A percentile compares a stretch with the other conserved stretches of the same genome.
These are phyloP conservation scores for Bos javanicus DNA, from an alignment of 2,113 vertebrate genomes.

Conservation along the genomic window DNA sequence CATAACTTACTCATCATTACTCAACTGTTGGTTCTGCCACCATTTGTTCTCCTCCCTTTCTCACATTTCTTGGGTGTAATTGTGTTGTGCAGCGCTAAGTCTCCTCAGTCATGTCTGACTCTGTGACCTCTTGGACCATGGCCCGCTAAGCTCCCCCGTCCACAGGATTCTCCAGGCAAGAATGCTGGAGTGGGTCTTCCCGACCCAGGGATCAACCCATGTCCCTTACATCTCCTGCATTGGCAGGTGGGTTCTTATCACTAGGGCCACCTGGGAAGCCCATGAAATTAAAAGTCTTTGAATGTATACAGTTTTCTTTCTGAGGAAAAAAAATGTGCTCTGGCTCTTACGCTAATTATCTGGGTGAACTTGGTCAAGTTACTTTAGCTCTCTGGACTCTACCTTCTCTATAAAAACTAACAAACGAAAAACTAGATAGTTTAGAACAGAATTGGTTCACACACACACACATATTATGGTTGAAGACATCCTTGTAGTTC, in stretches of 20 bases:
- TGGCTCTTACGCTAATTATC: not conserved
- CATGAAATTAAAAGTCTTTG: not conserved
- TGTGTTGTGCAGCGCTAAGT: not conserved
- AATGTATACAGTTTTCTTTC: constrained; percentile 20
- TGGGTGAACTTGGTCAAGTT: not conserved
- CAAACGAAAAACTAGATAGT: not conserved
- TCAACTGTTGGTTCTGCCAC: not conserved
- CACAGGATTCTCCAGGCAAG: not conserved
- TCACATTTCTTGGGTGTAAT: not conserved
- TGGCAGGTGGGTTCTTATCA: not conserved
- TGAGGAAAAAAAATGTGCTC: not conserved
- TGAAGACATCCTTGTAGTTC: not conserved
- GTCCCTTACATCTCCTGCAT: not conserved
- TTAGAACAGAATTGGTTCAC: not conserved
- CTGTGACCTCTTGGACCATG: not conserved
- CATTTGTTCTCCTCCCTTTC: not conserved
- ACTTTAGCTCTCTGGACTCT: not conserved
- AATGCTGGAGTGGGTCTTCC: not conserved
- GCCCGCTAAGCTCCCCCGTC: not conserved
- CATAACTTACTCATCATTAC: not conserved
- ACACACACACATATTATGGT: not conserved
- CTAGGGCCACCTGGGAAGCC: not conserved
- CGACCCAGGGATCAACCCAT: not conserved
- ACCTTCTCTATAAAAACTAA: not conserved
- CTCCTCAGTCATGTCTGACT: not conserved